phyloP scores from a whole-genome alignment of 2,888 invertebrate species.

The Achlya flavicornis region DNA sequence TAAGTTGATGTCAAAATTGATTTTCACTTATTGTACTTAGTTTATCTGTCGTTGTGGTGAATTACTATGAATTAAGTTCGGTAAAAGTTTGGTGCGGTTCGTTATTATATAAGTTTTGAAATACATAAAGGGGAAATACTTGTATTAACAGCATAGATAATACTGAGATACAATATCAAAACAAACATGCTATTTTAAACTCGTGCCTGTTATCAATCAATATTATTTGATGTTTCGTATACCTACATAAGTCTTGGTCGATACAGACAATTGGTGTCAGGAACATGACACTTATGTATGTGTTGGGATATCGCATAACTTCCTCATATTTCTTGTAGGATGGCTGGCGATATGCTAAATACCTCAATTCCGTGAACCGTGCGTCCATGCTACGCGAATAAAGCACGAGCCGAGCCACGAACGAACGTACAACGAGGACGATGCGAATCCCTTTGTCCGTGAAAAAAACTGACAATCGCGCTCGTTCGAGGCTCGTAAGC shows the following conservation, averaged over 20 bases:
- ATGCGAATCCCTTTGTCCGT: no score
- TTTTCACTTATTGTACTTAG: no score
- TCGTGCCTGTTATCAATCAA: not conserved
- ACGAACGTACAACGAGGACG: no score
- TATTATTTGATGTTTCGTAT: not conserved
- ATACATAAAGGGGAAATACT: not conserved
- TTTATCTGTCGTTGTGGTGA: no score
- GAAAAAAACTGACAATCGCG: no score
- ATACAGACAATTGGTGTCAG: not conserved
- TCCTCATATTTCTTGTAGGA: not conserved
- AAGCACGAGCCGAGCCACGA: no score
- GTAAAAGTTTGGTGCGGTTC: no score
- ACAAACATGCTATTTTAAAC: not conserved
- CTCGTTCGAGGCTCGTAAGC: no score
- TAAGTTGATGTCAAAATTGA: no score
- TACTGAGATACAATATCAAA: not conserved
- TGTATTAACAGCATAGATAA: not conserved
- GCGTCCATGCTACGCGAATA: no score
- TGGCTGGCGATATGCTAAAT: not conserved
- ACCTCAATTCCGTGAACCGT: not conserved
- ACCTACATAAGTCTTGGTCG: not conserved
- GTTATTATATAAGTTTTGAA: no score
- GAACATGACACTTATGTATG: not conserved
- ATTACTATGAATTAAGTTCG: no score
- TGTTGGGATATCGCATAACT: not conserved